Conservation (phyloP, 2,888 invertebrate genomes). For the Podotricha telesiphe region DNA sequence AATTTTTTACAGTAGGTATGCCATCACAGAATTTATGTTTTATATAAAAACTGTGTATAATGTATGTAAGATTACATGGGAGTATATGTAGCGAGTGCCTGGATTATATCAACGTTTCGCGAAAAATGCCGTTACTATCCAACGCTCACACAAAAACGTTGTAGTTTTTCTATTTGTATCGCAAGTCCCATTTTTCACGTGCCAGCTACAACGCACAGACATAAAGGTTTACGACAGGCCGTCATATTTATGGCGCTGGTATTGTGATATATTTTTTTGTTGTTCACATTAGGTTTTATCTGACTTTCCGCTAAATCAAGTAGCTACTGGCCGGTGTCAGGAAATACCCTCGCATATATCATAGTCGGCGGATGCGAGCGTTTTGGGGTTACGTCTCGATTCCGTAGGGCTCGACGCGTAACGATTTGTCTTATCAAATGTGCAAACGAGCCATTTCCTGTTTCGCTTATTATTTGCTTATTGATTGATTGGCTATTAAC, state of each 20-base stretch:
- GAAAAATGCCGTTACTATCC: slow-evolving; percentile 46
- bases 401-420: slow-evolving; percentile 62
- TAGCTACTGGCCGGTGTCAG: slow-evolving; percentile 83
- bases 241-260: slow-evolving; percentile 82
- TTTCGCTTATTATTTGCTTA: slow-evolving; percentile 44
- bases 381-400: slow-evolving; percentile 76
- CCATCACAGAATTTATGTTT: neutral
- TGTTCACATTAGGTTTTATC: slow-evolving; percentile 84
- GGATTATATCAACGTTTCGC: slow-evolving; percentile 37
- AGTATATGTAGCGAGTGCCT: slow-evolving; percentile 37
- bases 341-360: slow-evolving; percentile 81
- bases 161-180: slow-evolving; percentile 66
- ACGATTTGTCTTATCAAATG: slow-evolving; percentile 74
- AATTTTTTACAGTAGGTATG: neutral
- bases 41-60: neutral
- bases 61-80: neutral
- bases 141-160: slow-evolving; percentile 50
- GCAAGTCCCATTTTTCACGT: slow-evolving; percentile 78
- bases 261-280: slow-evolving; percentile 83
- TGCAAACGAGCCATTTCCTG: slow-evolving; percentile 59
- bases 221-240: slow-evolving; percentile 83
- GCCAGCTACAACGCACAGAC: slow-evolving; percentile 77
- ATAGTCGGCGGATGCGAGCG: slow-evolving; percentile 73
- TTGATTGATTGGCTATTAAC: neutral
- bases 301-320: slow-evolving; percentile 84